Evolutionary conservation across 2,797 vertebrate genomes (phyloP), one percentile per base, ranked within the genome.

Genomic region (Xenopus petersii): DNA sequence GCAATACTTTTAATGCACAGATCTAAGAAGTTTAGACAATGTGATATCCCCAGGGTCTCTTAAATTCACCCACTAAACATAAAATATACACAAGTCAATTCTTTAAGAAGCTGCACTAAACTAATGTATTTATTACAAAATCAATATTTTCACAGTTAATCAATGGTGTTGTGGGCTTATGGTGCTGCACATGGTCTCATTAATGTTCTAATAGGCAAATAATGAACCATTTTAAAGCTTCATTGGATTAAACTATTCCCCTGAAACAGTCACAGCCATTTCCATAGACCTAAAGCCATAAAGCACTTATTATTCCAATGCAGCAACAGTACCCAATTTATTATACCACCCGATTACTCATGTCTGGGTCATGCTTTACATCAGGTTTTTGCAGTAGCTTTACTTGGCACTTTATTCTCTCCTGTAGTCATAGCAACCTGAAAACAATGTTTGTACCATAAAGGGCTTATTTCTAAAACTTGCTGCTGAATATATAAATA

Each of bases 71-170:
- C 71, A 74, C 63, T 67, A 74, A 66, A 54, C 67, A 73, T 66
- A 66, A 58, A 74, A 70, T 59, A 73, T 70, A 69, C 77, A 79
- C 69, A 70, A 79, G 60, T 71, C 60, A 70, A 49, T 79, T 70
- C 65, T 74, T 79, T 74, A 74, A 79, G 73, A 79, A 61, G 62
- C 67, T 70, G 72, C 46, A 74, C 55, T 65, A 69, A 74, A 79
- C 77, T 66, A 79, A 79, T 79, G 77, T 74, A 79, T 79, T 79
- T 74, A 74, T 79, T 74, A 74, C 58, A 79, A 79, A 77, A 79
- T 79, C 77, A 61, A 79, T 79, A 61, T 74, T 79, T 79, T 70
- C 67, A 61, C 71, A 70, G 71, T 79, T 79, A 79, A 74, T 79
- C 77, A 74, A 79, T 79, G 67, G 42, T 65, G 77, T 66, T 79